A percentile compares a stretch with the other conserved stretches of the same genome.
These are phyloP conservation scores for Buteo buteo DNA, from an alignment of 2,113 vertebrate species.

Conservation along the genomic window DNA sequence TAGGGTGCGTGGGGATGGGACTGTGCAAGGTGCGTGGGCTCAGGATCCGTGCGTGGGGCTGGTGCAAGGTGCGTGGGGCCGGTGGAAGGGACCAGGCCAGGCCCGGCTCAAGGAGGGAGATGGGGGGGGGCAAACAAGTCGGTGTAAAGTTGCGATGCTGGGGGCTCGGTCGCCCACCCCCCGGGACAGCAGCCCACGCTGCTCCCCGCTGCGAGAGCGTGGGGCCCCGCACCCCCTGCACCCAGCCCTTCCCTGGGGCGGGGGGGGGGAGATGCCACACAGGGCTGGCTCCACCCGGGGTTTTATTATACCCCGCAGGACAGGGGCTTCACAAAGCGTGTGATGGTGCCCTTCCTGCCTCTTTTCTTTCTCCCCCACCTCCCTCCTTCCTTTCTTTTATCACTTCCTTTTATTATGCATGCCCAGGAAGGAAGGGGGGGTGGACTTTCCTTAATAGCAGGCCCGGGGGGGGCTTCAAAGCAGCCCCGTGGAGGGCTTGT, in stretches of 20 bases:
- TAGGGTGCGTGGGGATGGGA: too few species aligned
- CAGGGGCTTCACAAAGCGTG: constrained; percentile 15
- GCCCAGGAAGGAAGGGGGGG: constrained; percentile 32
- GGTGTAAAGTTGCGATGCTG: neutral
- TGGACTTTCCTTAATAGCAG: neutral
- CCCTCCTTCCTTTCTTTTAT: constrained; percentile 47
- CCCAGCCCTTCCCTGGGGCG: neutral
- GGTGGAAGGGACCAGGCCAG: neutral
- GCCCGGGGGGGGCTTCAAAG: neutral
- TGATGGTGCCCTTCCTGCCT: constrained; percentile 30
- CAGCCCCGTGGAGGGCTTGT: neutral
- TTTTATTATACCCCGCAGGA: neutral
- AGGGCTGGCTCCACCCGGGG: neutral
- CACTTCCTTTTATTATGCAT: constrained; percentile 54
- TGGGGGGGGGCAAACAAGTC: neutral
- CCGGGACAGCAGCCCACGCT: neutral
- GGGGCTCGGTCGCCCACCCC: neutral
- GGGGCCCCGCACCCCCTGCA: neutral
- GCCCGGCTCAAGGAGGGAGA: neutral
- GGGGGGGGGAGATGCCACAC: neutral
- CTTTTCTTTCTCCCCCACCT: constrained; percentile 42
- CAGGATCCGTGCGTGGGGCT: too few species aligned
- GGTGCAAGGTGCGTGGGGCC: neutral
- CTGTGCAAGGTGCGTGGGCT: too few species aligned
- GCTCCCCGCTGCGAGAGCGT: neutral